Conservation (phyloP, 2,113 vertebrate species). For the Calyptommatus sinebrachiatus region DNA sequence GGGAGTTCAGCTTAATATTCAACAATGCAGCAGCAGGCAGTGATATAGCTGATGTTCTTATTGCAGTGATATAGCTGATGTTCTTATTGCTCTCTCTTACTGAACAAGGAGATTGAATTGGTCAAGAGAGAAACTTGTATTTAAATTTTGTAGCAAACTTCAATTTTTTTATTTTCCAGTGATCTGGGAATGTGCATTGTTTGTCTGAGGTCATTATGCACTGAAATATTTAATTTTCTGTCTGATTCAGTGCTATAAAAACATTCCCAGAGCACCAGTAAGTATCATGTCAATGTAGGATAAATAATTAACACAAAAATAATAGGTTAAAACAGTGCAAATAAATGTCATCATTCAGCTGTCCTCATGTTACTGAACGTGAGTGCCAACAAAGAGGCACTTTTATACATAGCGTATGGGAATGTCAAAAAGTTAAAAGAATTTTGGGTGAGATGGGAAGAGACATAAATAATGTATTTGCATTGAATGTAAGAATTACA, state of each 20-base stretch:
- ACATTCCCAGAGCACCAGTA: not conserved
- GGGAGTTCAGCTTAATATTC: not conserved
- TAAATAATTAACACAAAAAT: not conserved
- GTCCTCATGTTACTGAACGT: not conserved
- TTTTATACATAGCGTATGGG: no score
- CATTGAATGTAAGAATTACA: no score
- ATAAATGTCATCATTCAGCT: not conserved
- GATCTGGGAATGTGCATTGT: not conserved
- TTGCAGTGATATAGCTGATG: not conserved
- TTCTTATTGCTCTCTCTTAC: slow-evolving; percentile 3
- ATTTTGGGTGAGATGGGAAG: no score
- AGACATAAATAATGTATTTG: no score
- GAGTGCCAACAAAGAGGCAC: no score
- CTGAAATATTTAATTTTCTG: slow-evolving; percentile 4
- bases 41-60: not conserved
- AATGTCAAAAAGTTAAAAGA: no score
- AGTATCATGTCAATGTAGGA: not conserved
- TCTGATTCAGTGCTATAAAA: not conserved
- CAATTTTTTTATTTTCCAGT: not conserved
- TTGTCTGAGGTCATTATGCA: not conserved
- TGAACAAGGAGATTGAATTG: not conserved
- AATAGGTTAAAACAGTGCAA: not conserved
- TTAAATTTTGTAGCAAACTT: slow-evolving; percentile 9
- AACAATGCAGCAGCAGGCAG: not conserved
- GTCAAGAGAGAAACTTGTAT: slow-evolving; percentile 4